Percentiles rank a stretch among this genome's conserved stretches.
Conservation (phyloP, 2,113 vertebrate genomes). For the Proterorhinus semilunaris region DNA sequence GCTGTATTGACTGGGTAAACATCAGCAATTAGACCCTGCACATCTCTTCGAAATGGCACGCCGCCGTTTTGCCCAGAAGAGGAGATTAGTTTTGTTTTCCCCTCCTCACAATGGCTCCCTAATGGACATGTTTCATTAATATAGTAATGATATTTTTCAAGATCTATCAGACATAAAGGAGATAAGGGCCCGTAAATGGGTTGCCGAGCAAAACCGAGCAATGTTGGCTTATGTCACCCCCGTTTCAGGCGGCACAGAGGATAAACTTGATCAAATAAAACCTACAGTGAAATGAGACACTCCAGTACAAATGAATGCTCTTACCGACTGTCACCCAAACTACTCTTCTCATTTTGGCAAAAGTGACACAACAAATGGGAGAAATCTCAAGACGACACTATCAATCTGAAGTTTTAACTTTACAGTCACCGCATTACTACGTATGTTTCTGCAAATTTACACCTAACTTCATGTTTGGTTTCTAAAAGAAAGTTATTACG, state of each 20-base stretch:
- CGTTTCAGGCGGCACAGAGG: neutral
- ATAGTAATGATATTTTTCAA: conserved; percentile 7
- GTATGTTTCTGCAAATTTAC: too few relatives aligned
- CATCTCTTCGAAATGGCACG: conserved; percentile 5
- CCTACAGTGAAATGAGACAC: neutral
- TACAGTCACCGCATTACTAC: too few relatives aligned
- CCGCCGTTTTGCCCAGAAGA: conserved; percentile 4
- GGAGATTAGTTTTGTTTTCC: conserved; percentile 11
- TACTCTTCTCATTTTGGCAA: too few relatives aligned
- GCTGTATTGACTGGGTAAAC: conserved; percentile 5
- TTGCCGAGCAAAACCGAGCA: neutral
- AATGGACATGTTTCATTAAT: conserved; percentile 9
- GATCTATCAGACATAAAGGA: conserved; percentile 5
- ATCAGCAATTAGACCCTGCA: conserved; percentile 5
- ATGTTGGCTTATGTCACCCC: neutral
- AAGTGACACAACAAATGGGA: too few relatives aligned
- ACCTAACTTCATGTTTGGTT: too few relatives aligned
- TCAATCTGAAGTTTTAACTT: too few relatives aligned
- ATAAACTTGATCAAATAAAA: neutral
- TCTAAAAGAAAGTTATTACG: too few relatives aligned
- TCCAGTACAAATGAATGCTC: too few relatives aligned
- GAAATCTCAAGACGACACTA: too few relatives aligned
- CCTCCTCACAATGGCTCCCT: conserved; percentile 3
- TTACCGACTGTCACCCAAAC: too few relatives aligned
- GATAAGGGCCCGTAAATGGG: neutral